phyloP scores from a whole-genome alignment of 2,797 vertebrate genomes.

The Phalanger gymnotis region DNA sequence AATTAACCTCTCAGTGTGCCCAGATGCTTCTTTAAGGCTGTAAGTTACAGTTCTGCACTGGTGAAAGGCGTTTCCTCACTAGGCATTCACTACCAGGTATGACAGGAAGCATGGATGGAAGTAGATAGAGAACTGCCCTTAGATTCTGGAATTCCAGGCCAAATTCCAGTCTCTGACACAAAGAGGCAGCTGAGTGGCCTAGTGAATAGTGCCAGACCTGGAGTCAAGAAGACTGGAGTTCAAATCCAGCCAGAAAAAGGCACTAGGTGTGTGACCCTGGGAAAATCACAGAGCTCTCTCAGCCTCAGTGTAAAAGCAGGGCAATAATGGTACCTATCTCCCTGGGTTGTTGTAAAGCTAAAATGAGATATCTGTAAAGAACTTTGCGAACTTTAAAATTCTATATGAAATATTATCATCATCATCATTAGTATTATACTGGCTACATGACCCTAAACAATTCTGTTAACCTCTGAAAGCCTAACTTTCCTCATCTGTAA shows the following conservation, averaged over 20 bases:
- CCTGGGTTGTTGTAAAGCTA: neutral
- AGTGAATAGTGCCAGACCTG: neutral
- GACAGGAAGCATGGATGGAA: neutral
- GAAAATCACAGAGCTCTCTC: neutral
- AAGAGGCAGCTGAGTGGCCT: neutral
- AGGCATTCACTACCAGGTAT: neutral
- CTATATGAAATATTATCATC: neutral
- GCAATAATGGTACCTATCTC: neutral
- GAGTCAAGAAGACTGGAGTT: neutral
- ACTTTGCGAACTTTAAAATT: neutral
- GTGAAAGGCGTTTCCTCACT: neutral
- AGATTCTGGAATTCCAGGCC: neutral
- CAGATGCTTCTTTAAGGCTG: neutral
- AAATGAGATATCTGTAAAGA: neutral
- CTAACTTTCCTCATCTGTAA: neutral
- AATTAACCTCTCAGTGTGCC: neutral
- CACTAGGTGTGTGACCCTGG: neutral
- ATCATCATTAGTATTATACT: neutral
- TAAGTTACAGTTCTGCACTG: neutral
- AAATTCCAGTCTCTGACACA: neutral
- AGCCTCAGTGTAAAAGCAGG: neutral
- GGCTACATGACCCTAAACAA: neutral
- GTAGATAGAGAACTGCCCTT: neutral
- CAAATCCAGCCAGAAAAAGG: neutral
- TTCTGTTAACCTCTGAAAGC: neutral